These are phyloP conservation scores for Todus mexicanus DNA, from an alignment of 2,797 vertebrate species.

Conservation along the genomic window DNA sequence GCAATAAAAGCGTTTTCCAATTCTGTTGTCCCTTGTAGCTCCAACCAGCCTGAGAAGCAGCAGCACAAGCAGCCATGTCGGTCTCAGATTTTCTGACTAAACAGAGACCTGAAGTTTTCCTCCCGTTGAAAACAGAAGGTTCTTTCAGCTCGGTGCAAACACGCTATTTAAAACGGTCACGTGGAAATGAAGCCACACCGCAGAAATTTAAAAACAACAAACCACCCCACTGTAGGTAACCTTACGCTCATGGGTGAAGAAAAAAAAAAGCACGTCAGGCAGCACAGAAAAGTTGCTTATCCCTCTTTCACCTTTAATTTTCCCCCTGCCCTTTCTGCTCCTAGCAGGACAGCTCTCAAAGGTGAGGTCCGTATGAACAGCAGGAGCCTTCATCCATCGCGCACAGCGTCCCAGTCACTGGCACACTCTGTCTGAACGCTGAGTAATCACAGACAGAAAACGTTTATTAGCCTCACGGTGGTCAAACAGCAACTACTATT, in stretches of 20 bases:
- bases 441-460: not conserved
- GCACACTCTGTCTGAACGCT: not conserved
- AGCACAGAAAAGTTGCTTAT: conserved; percentile 22
- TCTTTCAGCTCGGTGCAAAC: conserved; percentile 74
- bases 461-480: not conserved
- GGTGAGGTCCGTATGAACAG: not conserved
- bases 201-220: not conserved
- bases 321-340: not conserved
- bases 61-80: conserved; percentile 26
- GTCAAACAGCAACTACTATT: not conserved
- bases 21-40: not conserved
- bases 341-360: not conserved
- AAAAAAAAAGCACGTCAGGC: not conserved
- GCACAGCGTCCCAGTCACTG: too few relatives aligned
- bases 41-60: conserved; percentile 21
- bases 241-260: not conserved
- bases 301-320: not conserved
- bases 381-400: too few relatives aligned
- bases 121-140: conserved; percentile 64
- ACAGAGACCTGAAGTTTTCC: conserved; percentile 35
- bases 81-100: conserved; percentile 34
- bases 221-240: not conserved
- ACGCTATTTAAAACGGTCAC: conserved; percentile 53
- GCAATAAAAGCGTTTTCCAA: conserved; percentile 30
- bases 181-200: conserved; percentile 37